These are phyloP conservation scores for Cherax destructor DNA, from an alignment of 1,140 invertebrate species.

Conservation along the genomic window DNA sequence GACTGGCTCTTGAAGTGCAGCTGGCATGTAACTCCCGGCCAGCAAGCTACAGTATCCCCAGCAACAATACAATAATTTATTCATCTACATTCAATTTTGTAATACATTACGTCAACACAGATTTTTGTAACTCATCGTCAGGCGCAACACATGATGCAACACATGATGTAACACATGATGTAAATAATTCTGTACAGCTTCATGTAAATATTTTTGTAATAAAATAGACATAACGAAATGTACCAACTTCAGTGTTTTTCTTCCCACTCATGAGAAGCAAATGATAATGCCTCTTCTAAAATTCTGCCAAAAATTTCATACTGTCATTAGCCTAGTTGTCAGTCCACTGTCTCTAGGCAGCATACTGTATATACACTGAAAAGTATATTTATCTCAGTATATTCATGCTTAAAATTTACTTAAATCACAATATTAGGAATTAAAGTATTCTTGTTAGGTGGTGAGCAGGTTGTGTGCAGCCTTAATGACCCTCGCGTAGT, in stretches of 20 bases:
- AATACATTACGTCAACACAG: background rate
- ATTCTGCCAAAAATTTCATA: too few relatives aligned
- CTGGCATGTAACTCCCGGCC: background rate
- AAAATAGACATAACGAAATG: slow-evolving; percentile 8
- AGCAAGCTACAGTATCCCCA: background rate
- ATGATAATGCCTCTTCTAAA: too few relatives aligned
- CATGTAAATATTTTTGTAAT: slow-evolving; percentile 41
- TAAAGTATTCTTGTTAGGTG: too few relatives aligned
- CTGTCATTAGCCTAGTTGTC: too few relatives aligned
- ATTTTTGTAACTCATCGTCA: background rate
- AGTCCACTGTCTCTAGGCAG: too few relatives aligned
- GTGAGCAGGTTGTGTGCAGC: too few relatives aligned
- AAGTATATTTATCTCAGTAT: too few relatives aligned
- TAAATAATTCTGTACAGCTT: slow-evolving; percentile 38
- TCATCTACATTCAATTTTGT: background rate
- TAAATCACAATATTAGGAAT: too few relatives aligned
- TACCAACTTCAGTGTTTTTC: background rate
- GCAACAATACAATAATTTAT: background rate
- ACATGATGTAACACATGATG: slow-evolving; percentile 34
- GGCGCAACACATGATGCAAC: background rate
- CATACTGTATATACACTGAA: too few relatives aligned
- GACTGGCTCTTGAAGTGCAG: background rate
- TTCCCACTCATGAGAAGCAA: too few relatives aligned
- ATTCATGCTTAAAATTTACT: too few relatives aligned
- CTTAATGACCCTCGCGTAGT: too few relatives aligned